Conservation (phyloP, 2,797 vertebrate genomes). For the Enteromius viviparus region DNA sequence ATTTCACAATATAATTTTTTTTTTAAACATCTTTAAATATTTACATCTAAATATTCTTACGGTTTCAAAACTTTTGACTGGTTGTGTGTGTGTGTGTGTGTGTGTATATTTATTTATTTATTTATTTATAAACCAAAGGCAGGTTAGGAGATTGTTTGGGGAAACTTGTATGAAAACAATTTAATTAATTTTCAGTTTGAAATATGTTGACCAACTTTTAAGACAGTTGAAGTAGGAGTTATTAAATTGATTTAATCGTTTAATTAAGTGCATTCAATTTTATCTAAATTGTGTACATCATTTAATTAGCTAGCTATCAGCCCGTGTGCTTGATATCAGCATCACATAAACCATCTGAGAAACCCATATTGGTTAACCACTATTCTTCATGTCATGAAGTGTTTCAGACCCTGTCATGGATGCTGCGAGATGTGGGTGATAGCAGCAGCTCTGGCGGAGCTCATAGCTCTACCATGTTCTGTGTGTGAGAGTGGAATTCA, state of each 20-base stretch:
- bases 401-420: slow-evolving; percentile 40
- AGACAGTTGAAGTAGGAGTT: background rate
- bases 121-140: too few species aligned
- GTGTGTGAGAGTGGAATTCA: slow-evolving; percentile 76
- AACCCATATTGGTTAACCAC: slow-evolving; percentile 23
- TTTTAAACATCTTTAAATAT: too few species aligned
- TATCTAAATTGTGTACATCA: background rate
- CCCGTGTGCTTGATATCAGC: background rate
- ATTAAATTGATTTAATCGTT: background rate
- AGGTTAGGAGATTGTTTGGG: background rate
- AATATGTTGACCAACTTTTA: background rate
- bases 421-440: slow-evolving; percentile 26
- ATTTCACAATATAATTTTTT: too few species aligned
- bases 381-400: slow-evolving; percentile 32
- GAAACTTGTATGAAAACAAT: background rate
- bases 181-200: background rate
- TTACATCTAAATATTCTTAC: too few species aligned
- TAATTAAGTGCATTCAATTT: background rate
- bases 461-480: slow-evolving; percentile 63
- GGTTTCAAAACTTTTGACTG: too few species aligned
- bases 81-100: too few species aligned
- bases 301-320: background rate
- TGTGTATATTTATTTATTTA: too few species aligned
- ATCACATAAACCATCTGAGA: background rate
- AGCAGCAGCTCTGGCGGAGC: slow-evolving; percentile 58